Evolutionary conservation across 2,888 invertebrate genomes (phyloP).

Genomic region (Neocrepidodera transversa): DNA sequence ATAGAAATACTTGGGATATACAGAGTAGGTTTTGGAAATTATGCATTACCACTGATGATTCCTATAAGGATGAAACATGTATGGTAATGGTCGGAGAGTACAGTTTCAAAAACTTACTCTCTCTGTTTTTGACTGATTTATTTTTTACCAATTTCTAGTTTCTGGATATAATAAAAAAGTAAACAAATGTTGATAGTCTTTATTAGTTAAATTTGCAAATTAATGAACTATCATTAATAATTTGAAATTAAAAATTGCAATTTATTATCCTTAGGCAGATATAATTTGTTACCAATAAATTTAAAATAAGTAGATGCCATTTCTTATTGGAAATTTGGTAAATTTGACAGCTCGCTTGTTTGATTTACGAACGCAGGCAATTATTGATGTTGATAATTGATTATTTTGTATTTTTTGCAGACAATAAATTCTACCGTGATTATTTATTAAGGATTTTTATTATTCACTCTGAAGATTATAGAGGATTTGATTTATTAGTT

Average conservation of each 20-base stretch:
- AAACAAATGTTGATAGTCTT: too few species aligned
- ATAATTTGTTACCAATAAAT: constrained; percentile 2
- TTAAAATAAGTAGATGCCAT: background rate
- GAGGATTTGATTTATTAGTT: background rate
- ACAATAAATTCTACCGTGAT: background rate
- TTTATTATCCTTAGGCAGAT: background rate
- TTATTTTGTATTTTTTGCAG: constrained; percentile 2
- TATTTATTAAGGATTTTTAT: background rate
- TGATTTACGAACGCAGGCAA: background rate
- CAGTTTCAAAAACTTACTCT: too few species aligned
- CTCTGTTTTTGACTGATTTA: too few species aligned
- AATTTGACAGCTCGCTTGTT: constrained; percentile 2
- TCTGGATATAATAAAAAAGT: too few species aligned
- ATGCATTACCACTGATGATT: too few species aligned
- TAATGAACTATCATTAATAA: background rate
- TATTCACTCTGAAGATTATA: background rate
- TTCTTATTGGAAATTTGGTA: background rate
- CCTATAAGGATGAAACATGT: too few species aligned
- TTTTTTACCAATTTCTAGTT: too few species aligned
- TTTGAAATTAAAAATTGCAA: background rate
- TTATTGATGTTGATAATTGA: constrained; percentile 2
- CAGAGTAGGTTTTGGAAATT: too few species aligned
- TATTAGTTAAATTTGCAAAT: too few species aligned
- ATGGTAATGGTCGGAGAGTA: too few species aligned
- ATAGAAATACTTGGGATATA: too few species aligned